Evolutionary conservation across 2,113 vertebrate species (phyloP), one percentile per base, ranked within the genome.

Genomic region (Centropristis striata): DNA sequence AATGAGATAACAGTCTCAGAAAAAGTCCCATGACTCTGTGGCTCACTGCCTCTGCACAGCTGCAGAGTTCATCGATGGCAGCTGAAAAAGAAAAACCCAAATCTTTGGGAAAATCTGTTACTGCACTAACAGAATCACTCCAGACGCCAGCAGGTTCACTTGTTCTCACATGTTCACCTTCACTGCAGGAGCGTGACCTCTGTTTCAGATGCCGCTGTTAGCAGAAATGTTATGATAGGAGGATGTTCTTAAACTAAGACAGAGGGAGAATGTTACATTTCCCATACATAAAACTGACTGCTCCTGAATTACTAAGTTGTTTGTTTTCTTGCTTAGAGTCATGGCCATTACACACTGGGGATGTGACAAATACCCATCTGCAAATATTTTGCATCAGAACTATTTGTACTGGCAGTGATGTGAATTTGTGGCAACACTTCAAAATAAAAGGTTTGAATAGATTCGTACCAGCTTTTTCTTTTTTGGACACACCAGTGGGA

Each of bases 11-110:
- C 60, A 49, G 73, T 67, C 39, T 39, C 5, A 4, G 15, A 28
- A 53, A 39, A 20, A 20, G 59, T 71, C 60, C 75, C 46, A 61
- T 57, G 54, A 74, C 39, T 46, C 46, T 46, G 9, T 1, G 21
- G 57, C 23, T 59, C 25, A 5, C 46, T 18, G 57, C 46, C n/a
- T n/a, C 60, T 20, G 20, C n/a, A 39, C 53, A 77, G 58, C 37
- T 70, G 39, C 21, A 46, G n/a, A 39, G 6, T 4, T 46, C 20
- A 23, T 5, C 25, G 21, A 50, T 21, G 49, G 49, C 41, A 13
- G 23, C 36, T 37, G 18, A 20, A 53, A 53, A 1, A 25, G 15
- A 67, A 20, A 32, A 36, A n/a, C n/a, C 8, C 12, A 28, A 54
- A 70, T 64, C 46, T 54, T 20, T 54, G n/a, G 39, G 23, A 57